Percentiles rank a stretch among this genome's conserved stretches.
Conservation (phyloP, 2,113 vertebrate species). For the Scomber scombrus region DNA sequence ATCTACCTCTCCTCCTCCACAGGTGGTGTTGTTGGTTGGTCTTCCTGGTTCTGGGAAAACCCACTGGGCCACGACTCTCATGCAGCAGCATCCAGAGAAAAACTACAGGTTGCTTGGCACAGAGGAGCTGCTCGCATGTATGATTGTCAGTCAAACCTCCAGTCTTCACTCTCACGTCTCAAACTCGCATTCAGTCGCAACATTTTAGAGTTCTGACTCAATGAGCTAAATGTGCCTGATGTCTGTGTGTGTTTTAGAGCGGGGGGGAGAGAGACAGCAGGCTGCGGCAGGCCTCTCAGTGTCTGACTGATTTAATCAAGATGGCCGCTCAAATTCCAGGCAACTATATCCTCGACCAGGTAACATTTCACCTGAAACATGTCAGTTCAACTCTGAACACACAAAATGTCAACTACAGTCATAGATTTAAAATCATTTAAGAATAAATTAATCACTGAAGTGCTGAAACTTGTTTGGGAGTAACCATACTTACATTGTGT, state of each 20-base stretch:
- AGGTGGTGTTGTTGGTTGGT: constrained; percentile 93
- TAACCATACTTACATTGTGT: not conserved
- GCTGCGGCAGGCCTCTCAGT: constrained; percentile 90
- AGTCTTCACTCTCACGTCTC: not conserved
- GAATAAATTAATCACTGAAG: not conserved
- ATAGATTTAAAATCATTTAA: too few species aligned
- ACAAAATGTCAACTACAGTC: too few species aligned
- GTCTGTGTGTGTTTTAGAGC: constrained; percentile 44
- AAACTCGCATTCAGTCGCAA: not conserved
- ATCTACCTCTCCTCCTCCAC: not conserved
- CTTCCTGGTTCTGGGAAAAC: constrained; percentile 92
- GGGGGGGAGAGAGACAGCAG: constrained; percentile 81
- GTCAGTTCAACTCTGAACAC: not conserved
- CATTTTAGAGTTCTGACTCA: not conserved
- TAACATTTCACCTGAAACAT: constrained; percentile 48
- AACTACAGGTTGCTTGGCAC: constrained; percentile 88
- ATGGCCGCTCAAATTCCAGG: constrained; percentile 86
- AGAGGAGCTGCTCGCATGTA: constrained; percentile 86
- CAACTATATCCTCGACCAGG: constrained; percentile 95
- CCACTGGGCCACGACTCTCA: constrained; percentile 87
- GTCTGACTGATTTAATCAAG: constrained; percentile 90
- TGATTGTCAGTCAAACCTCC: constrained; percentile 84
- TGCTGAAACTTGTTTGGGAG: not conserved
- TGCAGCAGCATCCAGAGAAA: constrained; percentile 87
- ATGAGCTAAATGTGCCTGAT: not conserved